Evolutionary conservation across 2,797 vertebrate genomes (phyloP).

Genomic region (Gobio occitaniae): DNA sequence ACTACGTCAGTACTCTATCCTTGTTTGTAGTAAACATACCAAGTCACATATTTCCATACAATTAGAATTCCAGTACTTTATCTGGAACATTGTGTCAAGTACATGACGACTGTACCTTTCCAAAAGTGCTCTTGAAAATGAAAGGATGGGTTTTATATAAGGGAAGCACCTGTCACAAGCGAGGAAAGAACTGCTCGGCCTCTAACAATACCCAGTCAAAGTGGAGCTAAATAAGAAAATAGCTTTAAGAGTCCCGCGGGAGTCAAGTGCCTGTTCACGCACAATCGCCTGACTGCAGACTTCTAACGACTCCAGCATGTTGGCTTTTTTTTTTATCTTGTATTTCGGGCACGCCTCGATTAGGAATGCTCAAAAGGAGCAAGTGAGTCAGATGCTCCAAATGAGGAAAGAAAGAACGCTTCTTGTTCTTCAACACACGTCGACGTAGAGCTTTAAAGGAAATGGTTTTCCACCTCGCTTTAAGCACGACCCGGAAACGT

Average conservation of each 20-base stretch:
- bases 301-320: constrained; percentile 31
- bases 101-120: constrained; percentile 36
- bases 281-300: constrained; percentile 54
- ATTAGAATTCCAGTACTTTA: constrained; percentile 16
- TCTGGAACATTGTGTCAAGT: constrained; percentile 41
- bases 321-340: constrained; percentile 29
- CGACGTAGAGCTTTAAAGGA: constrained; percentile 46
- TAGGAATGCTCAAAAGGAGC: constrained; percentile 23
- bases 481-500: constrained; percentile 51
- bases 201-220: constrained; percentile 71
- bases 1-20: not conserved
- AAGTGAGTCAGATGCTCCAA: constrained; percentile 49
- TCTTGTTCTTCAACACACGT: constrained; percentile 21
- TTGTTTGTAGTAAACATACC: not conserved
- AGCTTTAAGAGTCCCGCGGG: constrained; percentile 58
- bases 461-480: constrained; percentile 40
- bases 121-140: constrained; percentile 49
- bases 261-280: constrained; percentile 58
- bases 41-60: constrained; percentile 1
- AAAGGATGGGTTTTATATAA: constrained; percentile 61
- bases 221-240: constrained; percentile 75
- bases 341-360: constrained; percentile 18
- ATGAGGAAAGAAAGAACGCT: constrained; percentile 34
- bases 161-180: constrained; percentile 79
- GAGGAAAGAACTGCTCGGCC: constrained; percentile 74